Percentiles rank a stretch among this genome's conserved stretches.
phyloP scores from a whole-genome alignment of 1,140 invertebrate genomes.

The Lepidotrigona ventralis region DNA sequence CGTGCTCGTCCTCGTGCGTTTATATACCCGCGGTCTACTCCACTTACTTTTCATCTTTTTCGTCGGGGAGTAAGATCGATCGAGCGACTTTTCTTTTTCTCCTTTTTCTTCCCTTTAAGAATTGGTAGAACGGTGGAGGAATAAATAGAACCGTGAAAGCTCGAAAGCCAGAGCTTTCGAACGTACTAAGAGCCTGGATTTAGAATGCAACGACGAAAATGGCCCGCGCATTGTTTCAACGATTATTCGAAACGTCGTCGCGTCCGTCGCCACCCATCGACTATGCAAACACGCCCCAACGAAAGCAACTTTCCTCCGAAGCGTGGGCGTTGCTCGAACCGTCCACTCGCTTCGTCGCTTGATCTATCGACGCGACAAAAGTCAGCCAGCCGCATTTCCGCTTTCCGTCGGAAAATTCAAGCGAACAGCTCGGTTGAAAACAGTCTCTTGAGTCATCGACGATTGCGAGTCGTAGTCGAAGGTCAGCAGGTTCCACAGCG shows the following conservation, averaged over 20 bases:
- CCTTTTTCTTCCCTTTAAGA: background rate
- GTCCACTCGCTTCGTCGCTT: background rate
- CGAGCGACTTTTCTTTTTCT: no score
- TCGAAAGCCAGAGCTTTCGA: no score
- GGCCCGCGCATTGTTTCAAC: background rate
- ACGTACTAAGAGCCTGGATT: no score
- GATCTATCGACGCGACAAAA: slow-evolving; percentile 51
- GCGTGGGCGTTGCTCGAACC: slow-evolving; percentile 5
- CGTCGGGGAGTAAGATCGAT: no score
- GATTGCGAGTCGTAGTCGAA: slow-evolving; percentile 19
- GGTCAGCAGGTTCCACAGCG: background rate
- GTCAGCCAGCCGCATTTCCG: slow-evolving; percentile 35
- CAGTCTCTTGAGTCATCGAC: slow-evolving; percentile 28
- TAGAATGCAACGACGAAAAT: no score
- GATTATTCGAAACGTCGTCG: background rate
- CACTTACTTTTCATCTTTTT: background rate
- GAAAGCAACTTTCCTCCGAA: background rate
- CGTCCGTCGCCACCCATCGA: background rate
- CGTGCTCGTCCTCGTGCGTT: background rate
- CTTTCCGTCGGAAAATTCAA: slow-evolving; percentile 51
- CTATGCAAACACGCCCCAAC: background rate
- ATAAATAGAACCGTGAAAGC: background rate
- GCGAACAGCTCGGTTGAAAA: slow-evolving; percentile 12
- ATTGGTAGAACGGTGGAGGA: background rate
- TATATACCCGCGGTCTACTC: background rate